Evolutionary conservation across 2,113 vertebrate species (phyloP).

Genomic region (Pavo muticus): DNA sequence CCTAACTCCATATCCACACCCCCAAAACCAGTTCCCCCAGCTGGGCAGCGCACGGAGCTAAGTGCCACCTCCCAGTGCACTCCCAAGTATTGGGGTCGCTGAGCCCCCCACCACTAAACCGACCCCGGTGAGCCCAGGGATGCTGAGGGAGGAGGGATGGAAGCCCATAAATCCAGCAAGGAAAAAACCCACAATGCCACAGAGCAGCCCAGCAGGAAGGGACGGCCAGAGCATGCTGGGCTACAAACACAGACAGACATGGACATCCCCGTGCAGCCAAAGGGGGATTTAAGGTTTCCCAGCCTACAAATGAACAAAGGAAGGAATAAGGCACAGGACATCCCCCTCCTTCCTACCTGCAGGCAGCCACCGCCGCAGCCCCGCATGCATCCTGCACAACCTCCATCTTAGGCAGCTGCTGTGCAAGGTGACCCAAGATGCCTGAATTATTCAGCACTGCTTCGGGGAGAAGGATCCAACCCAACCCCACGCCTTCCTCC

Average conservation of each 20-base stretch:
- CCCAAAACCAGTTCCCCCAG: slow-evolving; percentile 21
- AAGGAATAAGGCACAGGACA: not conserved
- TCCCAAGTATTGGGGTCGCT: not conserved
- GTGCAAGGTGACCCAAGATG: slow-evolving; percentile 65
- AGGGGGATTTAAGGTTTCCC: not conserved
- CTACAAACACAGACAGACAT: not conserved
- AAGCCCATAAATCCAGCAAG: not conserved
- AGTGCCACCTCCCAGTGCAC: fast-evolving
- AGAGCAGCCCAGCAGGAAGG: fast-evolving
- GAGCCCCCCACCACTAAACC: not conserved
- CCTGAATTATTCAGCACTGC: slow-evolving; percentile 49
- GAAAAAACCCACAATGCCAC: not conserved
- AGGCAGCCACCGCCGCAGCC: not conserved
- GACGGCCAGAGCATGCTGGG: fast-evolving
- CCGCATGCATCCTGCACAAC: slow-evolving; percentile 5
- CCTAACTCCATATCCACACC: not conserved
- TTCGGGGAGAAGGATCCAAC: not conserved
- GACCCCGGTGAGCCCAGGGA: fast-evolving
- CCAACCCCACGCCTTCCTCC: not conserved
- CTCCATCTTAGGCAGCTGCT: slow-evolving; percentile 61
- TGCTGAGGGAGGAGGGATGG: not conserved
- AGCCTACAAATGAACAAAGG: fast-evolving
- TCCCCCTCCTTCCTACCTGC: slow-evolving; percentile 6
- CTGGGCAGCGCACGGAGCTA: not conserved
- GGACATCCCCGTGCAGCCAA: fast-evolving